Percentiles rank a stretch among this genome's conserved stretches.
Conservation (phyloP, 23 tunicate species). For the Corella eumyota region DNA sequence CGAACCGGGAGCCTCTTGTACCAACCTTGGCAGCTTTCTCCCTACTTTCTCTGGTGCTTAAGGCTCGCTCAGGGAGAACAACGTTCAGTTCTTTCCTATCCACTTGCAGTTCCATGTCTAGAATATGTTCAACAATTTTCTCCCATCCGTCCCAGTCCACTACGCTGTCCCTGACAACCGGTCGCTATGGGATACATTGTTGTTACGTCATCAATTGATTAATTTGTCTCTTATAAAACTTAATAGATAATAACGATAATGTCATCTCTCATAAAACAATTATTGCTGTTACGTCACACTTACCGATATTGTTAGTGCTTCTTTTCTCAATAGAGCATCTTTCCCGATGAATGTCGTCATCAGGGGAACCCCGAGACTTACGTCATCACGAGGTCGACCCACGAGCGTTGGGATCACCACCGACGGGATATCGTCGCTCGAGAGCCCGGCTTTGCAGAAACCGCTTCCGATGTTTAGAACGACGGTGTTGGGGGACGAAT, state of each 20-base stretch:
- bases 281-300: too few relatives aligned
- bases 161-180: slow-evolving; percentile 43
- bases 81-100: slow-evolving; percentile 14
- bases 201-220: too few relatives aligned
- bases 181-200: slow-evolving; percentile 29
- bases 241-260: too few relatives aligned
- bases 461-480: slow-evolving; percentile 52
- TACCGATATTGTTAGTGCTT: slow-evolving; percentile 42
- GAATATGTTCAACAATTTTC: slow-evolving; percentile 25
- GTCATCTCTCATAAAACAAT: too few relatives aligned
- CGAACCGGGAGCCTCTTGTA: background rate
- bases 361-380: slow-evolving; percentile 11
- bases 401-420: slow-evolving; percentile 59
- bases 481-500: slow-evolving; percentile 7
- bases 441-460: slow-evolving; percentile 52
- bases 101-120: slow-evolving; percentile 52
- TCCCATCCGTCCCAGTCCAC: slow-evolving; percentile 57
- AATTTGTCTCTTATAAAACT: too few relatives aligned
- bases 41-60: slow-evolving; percentile 6
- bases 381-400: slow-evolving; percentile 24
- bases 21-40: slow-evolving; percentile 35
- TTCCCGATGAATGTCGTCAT: slow-evolving; percentile 46
- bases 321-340: slow-evolving; percentile 41
- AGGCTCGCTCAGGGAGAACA: slow-evolving; percentile 33
- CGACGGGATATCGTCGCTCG: slow-evolving; percentile 45